These are phyloP conservation scores for Numenius phaeopus DNA, from an alignment of 2,797 vertebrate genomes.

Conservation along the genomic window DNA sequence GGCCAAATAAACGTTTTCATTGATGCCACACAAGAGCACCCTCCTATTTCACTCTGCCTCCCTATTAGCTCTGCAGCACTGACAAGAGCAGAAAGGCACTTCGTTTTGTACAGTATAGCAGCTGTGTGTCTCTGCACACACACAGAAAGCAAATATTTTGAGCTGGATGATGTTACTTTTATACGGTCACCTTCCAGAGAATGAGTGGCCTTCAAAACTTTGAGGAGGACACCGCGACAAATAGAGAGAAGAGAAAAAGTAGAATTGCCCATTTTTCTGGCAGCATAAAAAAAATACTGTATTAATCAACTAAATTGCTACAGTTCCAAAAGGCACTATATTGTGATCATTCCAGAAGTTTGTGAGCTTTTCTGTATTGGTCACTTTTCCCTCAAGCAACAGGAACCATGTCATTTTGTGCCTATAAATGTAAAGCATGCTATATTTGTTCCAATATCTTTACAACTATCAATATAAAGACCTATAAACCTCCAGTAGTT, in stretches of 20 bases:
- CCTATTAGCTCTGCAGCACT: fast-evolving
- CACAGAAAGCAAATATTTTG: neutral
- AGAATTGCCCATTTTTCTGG: neutral
- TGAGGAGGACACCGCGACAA: neutral
- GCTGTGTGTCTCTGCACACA: neutral
- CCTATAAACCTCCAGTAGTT: neutral
- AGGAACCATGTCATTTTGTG: neutral
- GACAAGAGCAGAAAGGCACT: neutral
- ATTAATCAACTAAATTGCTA: neutral
- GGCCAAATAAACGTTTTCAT: neutral
- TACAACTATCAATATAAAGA: neutral
- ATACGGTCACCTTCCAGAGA: neutral
- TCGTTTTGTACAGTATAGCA: neutral
- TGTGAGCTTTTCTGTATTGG: neutral
- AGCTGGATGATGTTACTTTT: neutral
- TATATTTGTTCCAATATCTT: neutral
- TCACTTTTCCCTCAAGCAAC: neutral
- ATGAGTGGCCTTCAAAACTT: neutral
- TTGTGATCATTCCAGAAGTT: neutral
- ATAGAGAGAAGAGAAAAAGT: neutral
- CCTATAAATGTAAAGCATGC: neutral
- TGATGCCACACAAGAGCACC: neutral
- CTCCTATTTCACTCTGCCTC: neutral
- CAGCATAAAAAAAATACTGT: neutral
- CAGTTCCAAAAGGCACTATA: neutral